phyloP scores from a whole-genome alignment of 2,888 invertebrate species.

The Phaedon cochleariae region DNA sequence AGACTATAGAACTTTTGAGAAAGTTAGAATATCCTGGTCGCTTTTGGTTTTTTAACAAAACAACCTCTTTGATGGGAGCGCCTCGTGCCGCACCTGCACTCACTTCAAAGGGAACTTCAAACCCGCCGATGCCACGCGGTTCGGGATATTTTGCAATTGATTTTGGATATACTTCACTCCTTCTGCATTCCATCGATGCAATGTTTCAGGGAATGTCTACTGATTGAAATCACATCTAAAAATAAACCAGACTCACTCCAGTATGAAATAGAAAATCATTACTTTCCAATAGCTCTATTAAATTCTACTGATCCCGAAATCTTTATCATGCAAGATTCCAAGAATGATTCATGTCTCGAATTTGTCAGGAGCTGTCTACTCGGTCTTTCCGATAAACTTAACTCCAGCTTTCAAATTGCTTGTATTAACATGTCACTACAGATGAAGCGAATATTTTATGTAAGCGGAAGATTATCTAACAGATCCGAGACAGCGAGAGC shows the following conservation, averaged over 20 bases:
- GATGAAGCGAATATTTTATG: slow-evolving; percentile 11
- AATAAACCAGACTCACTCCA: neutral
- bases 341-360: slow-evolving; percentile 14
- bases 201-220: too few relatives aligned
- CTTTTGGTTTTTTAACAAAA: too few relatives aligned
- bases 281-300: neutral
- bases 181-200: too few relatives aligned
- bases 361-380: slow-evolving; percentile 13
- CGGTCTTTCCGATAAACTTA: slow-evolving; percentile 13
- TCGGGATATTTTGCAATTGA: too few relatives aligned
- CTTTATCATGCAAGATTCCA: slow-evolving; percentile 11
- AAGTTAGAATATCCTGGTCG: too few relatives aligned
- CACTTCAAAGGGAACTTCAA: too few relatives aligned
- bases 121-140: too few relatives aligned
- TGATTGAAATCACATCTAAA: too few relatives aligned
- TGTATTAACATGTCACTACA: slow-evolving; percentile 22
- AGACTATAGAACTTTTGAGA: too few relatives aligned
- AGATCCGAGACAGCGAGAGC: neutral
- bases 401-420: slow-evolving; percentile 8
- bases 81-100: too few relatives aligned
- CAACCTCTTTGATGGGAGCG: too few relatives aligned
- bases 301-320: neutral
- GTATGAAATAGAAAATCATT: neutral
- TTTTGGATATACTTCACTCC: too few relatives aligned
- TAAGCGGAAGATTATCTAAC: slow-evolving; percentile 18